These are phyloP conservation scores for Pseudochromis fuscus DNA, from an alignment of 2,797 vertebrate species.

Conservation along the genomic window DNA sequence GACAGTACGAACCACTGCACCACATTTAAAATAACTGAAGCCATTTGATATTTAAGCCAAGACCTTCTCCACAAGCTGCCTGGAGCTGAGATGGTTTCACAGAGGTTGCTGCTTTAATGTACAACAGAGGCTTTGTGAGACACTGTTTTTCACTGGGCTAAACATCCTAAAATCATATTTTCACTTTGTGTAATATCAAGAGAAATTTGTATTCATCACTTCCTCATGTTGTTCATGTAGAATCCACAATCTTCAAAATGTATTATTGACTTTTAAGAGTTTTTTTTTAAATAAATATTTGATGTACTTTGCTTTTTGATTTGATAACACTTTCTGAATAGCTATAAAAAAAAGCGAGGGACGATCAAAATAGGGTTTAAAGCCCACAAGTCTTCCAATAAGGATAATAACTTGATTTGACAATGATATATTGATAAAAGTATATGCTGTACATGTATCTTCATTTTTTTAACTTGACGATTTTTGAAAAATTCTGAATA, in stretches of 20 bases:
- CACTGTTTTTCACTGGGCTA: background rate
- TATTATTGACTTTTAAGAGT: background rate
- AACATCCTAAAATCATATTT: background rate
- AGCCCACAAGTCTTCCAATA: too few relatives aligned
- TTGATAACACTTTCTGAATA: background rate
- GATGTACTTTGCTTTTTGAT: background rate
- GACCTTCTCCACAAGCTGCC: slow-evolving; percentile 1
- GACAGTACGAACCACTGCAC: too few relatives aligned
- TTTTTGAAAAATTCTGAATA: too few relatives aligned
- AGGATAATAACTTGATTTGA: too few relatives aligned
- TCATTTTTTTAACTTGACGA: too few relatives aligned
- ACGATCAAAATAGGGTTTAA: too few relatives aligned
- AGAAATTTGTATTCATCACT: background rate
- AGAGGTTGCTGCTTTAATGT: background rate
- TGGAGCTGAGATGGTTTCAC: background rate
- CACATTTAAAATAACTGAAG: background rate
- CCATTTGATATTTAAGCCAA: background rate
- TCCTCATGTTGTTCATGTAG: background rate
- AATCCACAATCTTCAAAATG: background rate
- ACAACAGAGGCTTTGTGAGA: slow-evolving; percentile 6
- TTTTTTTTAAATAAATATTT: too few relatives aligned
- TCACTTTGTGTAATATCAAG: background rate
- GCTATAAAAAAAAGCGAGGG: too few relatives aligned
- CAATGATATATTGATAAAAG: too few relatives aligned
- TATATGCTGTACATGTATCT: too few relatives aligned